These are phyloP conservation scores for Myathropa florea DNA, from an alignment of 2,888 invertebrate genomes.

Conservation along the genomic window DNA sequence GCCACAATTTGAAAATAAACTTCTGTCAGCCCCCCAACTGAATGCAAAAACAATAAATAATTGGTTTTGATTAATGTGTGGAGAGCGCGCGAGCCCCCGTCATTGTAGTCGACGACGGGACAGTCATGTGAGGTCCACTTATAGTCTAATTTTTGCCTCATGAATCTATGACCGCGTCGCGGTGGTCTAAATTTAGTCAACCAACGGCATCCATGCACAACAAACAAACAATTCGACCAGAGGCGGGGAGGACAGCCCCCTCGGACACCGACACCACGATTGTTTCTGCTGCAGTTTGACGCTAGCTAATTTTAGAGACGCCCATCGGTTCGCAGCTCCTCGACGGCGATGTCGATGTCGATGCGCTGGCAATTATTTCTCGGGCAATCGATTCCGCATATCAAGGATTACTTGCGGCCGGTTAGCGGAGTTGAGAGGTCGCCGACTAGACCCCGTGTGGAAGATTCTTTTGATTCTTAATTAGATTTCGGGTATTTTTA, in stretches of 20 bases:
- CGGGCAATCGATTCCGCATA: conserved; percentile 78
- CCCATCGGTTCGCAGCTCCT: conserved; percentile 7
- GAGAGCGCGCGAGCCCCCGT: conserved; percentile 23
- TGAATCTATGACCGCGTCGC: conserved; percentile 60
- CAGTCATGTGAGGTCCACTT: conserved; percentile 65
- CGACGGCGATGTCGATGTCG: conserved; percentile 74
- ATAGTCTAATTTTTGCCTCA: conserved; percentile 25
- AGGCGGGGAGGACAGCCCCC: neutral
- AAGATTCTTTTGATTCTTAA: conserved; percentile 41
- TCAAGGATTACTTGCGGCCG: conserved; percentile 72
- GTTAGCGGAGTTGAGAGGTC: conserved; percentile 51
- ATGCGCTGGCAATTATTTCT: conserved; percentile 75
- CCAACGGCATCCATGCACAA: conserved; percentile 16
- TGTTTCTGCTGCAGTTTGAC: neutral
- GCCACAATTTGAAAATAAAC: conserved; percentile 16
- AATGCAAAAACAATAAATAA: conserved; percentile 33
- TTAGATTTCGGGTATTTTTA: conserved; percentile 32
- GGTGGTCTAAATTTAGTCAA: conserved; percentile 43
- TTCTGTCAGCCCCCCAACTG: neutral
- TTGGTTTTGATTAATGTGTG: conserved; percentile 37
- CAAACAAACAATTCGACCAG: conserved; percentile 53
- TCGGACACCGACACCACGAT: too few relatives aligned
- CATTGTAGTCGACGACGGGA: conserved; percentile 4
- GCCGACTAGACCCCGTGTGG: conserved; percentile 2
- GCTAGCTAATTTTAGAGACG: conserved; percentile 38